Percentiles rank a stretch among this genome's conserved stretches.
These are phyloP conservation scores for Phrynosoma blainvillii DNA, from an alignment of 2,113 vertebrate genomes.

Conservation along the genomic window DNA sequence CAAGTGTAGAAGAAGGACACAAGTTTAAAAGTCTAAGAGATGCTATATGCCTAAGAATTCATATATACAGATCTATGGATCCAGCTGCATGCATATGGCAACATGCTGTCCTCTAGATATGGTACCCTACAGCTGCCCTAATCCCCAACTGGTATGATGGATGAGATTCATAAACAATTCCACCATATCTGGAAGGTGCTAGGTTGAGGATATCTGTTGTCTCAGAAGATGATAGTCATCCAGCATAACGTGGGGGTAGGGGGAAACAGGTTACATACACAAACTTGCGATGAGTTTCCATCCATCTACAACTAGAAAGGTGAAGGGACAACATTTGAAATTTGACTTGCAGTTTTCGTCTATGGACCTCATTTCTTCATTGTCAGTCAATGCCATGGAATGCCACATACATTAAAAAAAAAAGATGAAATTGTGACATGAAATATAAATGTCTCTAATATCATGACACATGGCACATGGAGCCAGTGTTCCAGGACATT, in stretches of 20 bases:
- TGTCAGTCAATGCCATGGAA: constrained; percentile 23
- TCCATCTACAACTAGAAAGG: neutral
- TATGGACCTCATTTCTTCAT: constrained; percentile 10
- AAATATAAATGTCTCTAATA: neutral
- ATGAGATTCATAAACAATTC: neutral
- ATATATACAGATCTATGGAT: neutral
- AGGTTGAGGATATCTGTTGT: neutral
- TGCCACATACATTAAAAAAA: neutral
- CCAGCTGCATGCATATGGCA: no score
- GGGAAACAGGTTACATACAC: neutral
- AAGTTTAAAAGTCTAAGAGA: no score
- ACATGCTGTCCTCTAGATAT: no score
- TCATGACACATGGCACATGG: neutral
- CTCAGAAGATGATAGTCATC: neutral
- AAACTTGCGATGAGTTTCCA: neutral
- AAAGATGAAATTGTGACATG: neutral
- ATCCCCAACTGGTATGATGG: no score
- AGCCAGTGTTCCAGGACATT: neutral
- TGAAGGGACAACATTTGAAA: constrained; percentile 9
- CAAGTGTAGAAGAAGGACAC: no score
- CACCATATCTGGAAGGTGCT: neutral
- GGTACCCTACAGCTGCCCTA: no score
- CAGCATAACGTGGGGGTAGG: no score
- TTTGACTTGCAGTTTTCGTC: constrained; percentile 3
- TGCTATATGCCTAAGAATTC: neutral